Evolutionary conservation across 35 echinoderm and acorn worm species (phyloP).

Genomic region (Amphiura filiformis): DNA sequence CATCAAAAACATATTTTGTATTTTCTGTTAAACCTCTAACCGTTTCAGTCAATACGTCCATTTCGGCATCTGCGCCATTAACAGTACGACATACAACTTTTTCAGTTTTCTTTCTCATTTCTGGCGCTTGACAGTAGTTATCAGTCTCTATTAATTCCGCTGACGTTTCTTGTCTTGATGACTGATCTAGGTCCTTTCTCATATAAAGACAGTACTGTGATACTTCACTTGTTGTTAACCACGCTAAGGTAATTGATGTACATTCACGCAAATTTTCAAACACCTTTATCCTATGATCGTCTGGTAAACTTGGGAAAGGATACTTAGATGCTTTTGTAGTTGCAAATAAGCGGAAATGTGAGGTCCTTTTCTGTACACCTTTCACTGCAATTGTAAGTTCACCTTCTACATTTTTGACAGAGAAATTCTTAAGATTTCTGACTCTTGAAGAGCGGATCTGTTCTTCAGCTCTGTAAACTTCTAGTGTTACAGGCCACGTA

Average conservation of each 20-base stretch:
- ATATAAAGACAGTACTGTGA: slow-evolving; percentile 97
- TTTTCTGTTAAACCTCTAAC: slow-evolving; percentile 62
- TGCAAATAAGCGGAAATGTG: slow-evolving; percentile 74
- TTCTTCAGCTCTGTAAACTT: slow-evolving; percentile 58
- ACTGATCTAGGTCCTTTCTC: slow-evolving; percentile 35
- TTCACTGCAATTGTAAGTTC: slow-evolving; percentile 69
- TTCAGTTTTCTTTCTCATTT: slow-evolving; percentile 91
- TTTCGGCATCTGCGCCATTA: slow-evolving; percentile 47
- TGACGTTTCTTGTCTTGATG: background rate
- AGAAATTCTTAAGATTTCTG: slow-evolving; percentile 70
- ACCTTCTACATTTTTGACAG: slow-evolving; percentile 58
- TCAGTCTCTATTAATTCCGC: background rate
- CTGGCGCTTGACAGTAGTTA: slow-evolving; percentile 82
- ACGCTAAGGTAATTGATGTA: slow-evolving; percentile 85
- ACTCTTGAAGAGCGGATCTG: slow-evolving; percentile 58
- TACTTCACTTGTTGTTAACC: slow-evolving; percentile 85
- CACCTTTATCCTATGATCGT: slow-evolving; percentile 75
- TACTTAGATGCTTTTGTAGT: slow-evolving; percentile 89
- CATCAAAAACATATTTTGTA: slow-evolving; percentile 92
- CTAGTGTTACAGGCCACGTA: slow-evolving; percentile 49
- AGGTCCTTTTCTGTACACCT: slow-evolving; percentile 39
- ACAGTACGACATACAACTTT: slow-evolving; percentile 80
- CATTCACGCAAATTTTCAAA: slow-evolving; percentile 90
- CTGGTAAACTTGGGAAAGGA: slow-evolving; percentile 78
- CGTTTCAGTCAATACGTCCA: slow-evolving; percentile 69